Base-by-base conservation (phyloP, 2,113 vertebrate species). In the Rana temporaria region DNA sequence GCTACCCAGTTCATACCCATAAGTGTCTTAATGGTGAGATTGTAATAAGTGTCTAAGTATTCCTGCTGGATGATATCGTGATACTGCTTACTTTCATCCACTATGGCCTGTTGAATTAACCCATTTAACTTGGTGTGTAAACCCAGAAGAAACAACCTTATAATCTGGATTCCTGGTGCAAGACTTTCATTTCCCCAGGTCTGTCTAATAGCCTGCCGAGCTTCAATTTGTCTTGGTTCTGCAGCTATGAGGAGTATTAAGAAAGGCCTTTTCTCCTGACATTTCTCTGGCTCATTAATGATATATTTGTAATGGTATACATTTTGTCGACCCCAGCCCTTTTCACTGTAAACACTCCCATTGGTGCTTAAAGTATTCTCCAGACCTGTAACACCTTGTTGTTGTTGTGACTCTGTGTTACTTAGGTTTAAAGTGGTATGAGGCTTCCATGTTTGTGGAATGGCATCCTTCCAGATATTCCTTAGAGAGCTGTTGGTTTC, bases 1-100 rank as follows among this genome's bases (percentile, higher is more conserved):
- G 96, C 94, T 64, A 99, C 97, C 98, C 98, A 99, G 87, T 98
- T 96, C 95, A 99, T 96, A 73, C 97, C 98, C 98, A 99, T 99
- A 55, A 99, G 86, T 4, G 98, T 99, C 90, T 99, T 99, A 74
- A 95, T 94, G 19, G 98, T 99, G 84, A 99, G 90, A 85, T 99
- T 99, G 60, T 98, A 95, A 84, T 99, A 99, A 0, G 96, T 95
- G 60, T 99, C 98, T 59, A 94, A 73, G 81, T 97, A 99, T 67
- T 98, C 95, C 86, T 99, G 97, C 89, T 99, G 98, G 83, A 99
- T 91, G 84, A 99, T 96, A 63, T 99, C 98, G 0, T 90, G 96
- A 66, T 97, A 86, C 48, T 93, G 92, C 84, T 86, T 90, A 84
- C 97, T 98, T 89, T 99, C 98, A 68, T 95, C 94, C 53, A 93